phyloP scores from a whole-genome alignment of 2,888 invertebrate species.

The Dolichomitus sp. region DNA sequence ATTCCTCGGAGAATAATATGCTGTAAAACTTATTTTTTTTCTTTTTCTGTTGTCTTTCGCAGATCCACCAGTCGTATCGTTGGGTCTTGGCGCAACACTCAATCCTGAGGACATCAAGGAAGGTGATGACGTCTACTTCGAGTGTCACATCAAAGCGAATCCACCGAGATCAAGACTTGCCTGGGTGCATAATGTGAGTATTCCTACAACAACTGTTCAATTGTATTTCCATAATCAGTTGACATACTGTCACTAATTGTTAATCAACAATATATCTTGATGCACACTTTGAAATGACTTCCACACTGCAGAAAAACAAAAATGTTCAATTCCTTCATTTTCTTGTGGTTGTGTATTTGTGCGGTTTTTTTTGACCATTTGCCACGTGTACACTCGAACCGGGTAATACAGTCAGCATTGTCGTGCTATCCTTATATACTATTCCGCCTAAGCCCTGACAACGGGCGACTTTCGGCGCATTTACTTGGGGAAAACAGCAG shows the following conservation, averaged over 20 bases:
- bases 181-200: slow-evolving; percentile 96
- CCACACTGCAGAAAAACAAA: neutral
- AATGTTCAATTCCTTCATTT: slow-evolving; percentile 36
- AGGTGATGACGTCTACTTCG: slow-evolving; percentile 97
- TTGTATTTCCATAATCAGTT: neutral
- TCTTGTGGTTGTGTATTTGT: slow-evolving; percentile 37
- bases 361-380: slow-evolving; percentile 7
- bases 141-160: slow-evolving; percentile 96
- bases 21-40: slow-evolving; percentile 69
- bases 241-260: neutral
- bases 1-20: slow-evolving; percentile 1
- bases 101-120: slow-evolving; percentile 96
- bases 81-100: slow-evolving; percentile 94
- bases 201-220: neutral
- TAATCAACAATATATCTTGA: neutral
- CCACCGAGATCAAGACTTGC: slow-evolving; percentile 94
- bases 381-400: slow-evolving; percentile 56
- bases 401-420: slow-evolving; percentile 57
- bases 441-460: slow-evolving; percentile 57
- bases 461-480: slow-evolving; percentile 51
- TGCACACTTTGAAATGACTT: neutral
- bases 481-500: slow-evolving; percentile 30
- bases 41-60: slow-evolving; percentile 75
- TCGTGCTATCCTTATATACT: slow-evolving; percentile 31
- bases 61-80: slow-evolving; percentile 95